A percentile compares a stretch with the other conserved stretches of the same genome.
Conservation (phyloP, 2,888 invertebrate species). For the Busseola fusca region DNA sequence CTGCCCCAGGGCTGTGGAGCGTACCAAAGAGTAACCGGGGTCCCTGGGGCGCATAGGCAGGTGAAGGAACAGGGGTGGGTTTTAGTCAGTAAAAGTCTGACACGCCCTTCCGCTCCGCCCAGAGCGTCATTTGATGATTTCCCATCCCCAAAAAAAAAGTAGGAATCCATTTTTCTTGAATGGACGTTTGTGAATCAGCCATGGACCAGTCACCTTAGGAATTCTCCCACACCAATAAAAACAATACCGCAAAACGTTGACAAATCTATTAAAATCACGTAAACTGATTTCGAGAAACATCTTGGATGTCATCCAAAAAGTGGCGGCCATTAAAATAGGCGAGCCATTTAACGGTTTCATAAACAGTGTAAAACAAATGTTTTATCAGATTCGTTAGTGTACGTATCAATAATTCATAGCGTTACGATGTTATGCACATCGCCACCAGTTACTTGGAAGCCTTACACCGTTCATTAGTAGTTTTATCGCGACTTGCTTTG, state of each 20-base stretch:
- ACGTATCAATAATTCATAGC: slow-evolving; percentile 87
- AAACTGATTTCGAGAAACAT: slow-evolving; percentile 63
- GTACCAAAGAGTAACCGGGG: too few species aligned
- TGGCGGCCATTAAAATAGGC: slow-evolving; percentile 68
- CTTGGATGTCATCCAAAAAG: slow-evolving; percentile 66
- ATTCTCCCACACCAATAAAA: slow-evolving; percentile 26
- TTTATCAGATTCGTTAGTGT: slow-evolving; percentile 83
- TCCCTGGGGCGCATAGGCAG: too few species aligned
- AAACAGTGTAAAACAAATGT: slow-evolving; percentile 83
- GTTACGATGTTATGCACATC: slow-evolving; percentile 83
- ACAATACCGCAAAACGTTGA: slow-evolving; percentile 53
- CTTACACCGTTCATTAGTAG: slow-evolving; percentile 87
- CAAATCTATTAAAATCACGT: slow-evolving; percentile 66
- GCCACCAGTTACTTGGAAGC: slow-evolving; percentile 87
- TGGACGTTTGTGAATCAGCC: slow-evolving; percentile 6
- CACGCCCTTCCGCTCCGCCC: too few species aligned
- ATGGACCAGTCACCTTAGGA: neutral
- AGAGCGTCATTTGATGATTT: too few species aligned
- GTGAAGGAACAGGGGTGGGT: too few species aligned
- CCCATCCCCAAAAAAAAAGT: too few species aligned
- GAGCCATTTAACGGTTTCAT: slow-evolving; percentile 76
- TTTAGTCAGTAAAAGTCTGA: too few species aligned
- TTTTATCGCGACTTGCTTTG: slow-evolving; percentile 85
- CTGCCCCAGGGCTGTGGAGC: too few species aligned
- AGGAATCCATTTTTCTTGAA: slow-evolving; percentile 12